phyloP scores from a whole-genome alignment of 1,140 invertebrate genomes.

The Apocrypta bakeri region DNA sequence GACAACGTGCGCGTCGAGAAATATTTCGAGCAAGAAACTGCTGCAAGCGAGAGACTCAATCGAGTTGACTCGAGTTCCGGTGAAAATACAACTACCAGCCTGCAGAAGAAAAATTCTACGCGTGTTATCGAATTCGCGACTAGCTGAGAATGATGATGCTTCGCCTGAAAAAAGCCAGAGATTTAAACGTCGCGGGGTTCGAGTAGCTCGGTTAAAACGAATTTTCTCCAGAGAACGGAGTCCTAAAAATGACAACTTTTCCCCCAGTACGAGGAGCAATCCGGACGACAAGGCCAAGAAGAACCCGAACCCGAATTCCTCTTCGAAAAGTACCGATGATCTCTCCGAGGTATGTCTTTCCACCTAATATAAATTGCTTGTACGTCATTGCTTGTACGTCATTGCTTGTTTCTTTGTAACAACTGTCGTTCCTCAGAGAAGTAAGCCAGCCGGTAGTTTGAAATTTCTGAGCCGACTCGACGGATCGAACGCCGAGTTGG shows the following conservation, averaged over 20 bases:
- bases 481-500: not conserved
- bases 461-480: not conserved
- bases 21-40: not conserved
- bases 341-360: conserved; percentile 51
- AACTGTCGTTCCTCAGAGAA: not conserved
- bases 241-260: conserved; percentile 55
- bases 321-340: conserved; percentile 58
- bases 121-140: not conserved
- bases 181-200: conserved; percentile 5
- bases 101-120: not conserved
- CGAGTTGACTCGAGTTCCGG: conserved; percentile 34
- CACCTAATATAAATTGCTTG: not conserved
- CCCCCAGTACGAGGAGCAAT: conserved; percentile 52
- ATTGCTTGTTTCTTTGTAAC: not conserved
- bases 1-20: not conserved
- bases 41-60: conserved; percentile 41
- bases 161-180: conserved; percentile 42
- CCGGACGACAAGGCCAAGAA: not conserved
- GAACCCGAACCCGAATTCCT: conserved; percentile 49
- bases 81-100: not conserved
- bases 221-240: not conserved
- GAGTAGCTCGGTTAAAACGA: not conserved
- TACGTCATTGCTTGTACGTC: no score
- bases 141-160: conserved; percentile 36
- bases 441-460: not conserved